Evolutionary conservation across 2,113 vertebrate species (phyloP).

Genomic region (Pterocles burchelli): DNA sequence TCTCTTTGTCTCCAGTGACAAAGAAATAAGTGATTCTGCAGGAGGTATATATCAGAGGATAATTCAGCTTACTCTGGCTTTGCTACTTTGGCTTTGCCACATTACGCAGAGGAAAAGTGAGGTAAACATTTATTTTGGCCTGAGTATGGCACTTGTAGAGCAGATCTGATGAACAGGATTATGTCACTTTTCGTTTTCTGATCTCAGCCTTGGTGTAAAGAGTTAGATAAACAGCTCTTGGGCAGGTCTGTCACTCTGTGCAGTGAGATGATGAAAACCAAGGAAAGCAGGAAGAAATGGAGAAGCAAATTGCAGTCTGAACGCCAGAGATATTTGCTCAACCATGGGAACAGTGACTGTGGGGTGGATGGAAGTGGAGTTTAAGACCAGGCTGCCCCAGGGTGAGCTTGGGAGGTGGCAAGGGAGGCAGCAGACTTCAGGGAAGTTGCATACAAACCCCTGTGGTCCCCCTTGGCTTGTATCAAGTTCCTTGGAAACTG

Average conservation of each 20-base stretch:
- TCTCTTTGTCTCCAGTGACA: background rate
- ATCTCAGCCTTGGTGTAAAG: background rate
- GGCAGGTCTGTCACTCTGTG: background rate
- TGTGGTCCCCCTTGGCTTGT: background rate
- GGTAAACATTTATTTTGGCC: constrained; percentile 41
- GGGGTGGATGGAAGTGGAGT: background rate
- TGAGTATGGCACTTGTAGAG: background rate
- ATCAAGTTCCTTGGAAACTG: background rate
- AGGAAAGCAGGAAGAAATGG: background rate
- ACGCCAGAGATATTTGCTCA: accelerated
- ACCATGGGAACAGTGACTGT: background rate
- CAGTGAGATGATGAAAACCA: background rate
- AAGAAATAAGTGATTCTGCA: background rate
- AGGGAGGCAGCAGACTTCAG: background rate
- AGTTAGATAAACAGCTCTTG: background rate
- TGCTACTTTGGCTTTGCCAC: background rate
- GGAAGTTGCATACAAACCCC: background rate
- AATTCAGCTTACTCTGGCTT: background rate
- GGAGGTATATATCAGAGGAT: background rate
- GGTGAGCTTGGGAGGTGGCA: background rate
- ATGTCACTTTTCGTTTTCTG: background rate
- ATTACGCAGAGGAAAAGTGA: background rate
- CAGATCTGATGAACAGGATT: background rate
- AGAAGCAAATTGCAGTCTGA: background rate
- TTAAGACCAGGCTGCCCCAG: background rate